Conservation (phyloP, 2,113 vertebrate species). For the Alaudala cheleensis region DNA sequence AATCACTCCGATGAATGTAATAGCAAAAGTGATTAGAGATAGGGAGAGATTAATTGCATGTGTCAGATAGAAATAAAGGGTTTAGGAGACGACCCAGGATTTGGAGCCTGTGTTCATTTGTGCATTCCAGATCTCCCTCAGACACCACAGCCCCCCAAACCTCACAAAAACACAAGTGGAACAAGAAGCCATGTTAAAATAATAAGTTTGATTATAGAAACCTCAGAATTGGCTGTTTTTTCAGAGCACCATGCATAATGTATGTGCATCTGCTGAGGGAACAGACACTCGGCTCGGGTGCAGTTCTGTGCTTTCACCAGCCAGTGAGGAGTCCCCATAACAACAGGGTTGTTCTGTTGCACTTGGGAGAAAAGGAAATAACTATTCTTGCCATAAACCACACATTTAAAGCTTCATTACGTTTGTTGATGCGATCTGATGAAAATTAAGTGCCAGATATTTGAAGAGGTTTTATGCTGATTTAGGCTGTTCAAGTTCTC, state of each 20-base stretch:
- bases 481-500: not conserved
- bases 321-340: not conserved
- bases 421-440: not conserved
- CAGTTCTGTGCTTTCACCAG: not conserved
- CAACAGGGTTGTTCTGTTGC: not conserved
- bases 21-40: conserved; percentile 45
- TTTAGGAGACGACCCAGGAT: not conserved
- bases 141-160: not conserved
- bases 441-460: not conserved
- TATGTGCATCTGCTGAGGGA: not conserved
- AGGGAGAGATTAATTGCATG: conserved; percentile 33
- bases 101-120: not conserved
- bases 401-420: not conserved
- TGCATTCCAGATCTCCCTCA: not conserved
- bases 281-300: rapidly evolving
- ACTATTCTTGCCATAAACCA: not conserved
- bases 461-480: not conserved
- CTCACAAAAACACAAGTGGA: not conserved
- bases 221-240: not conserved
- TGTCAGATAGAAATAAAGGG: conserved; percentile 53
- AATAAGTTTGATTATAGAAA: not conserved
- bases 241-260: not conserved
- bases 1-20: conserved; percentile 24
- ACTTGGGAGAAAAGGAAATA: not conserved
- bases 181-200: not conserved